Evolutionary conservation across 2,113 vertebrate species (phyloP), one percentile per base, ranked within the genome.

Genomic region (Ctenomys sociabilis): DNA sequence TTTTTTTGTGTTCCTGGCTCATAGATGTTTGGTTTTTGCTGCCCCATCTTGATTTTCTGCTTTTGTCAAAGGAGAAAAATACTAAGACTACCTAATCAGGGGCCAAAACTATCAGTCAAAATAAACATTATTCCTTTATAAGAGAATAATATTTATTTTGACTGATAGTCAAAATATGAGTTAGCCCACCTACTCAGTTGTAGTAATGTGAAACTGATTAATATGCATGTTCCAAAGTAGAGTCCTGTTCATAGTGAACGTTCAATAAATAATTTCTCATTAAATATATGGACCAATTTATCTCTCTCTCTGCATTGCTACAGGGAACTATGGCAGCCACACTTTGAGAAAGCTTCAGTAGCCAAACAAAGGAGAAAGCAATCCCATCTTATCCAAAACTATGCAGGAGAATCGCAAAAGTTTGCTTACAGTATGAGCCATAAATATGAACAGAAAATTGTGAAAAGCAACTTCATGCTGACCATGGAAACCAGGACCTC

Each of bases 401-500:
- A 54, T 75, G 3, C 17, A 68, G 49, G 83, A 24, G 19, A 95
- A 35, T 59, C 61, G 61, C 45, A 54, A 61, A 83, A 86, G 30
- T 57, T 11, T 37, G 54, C 43, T 68, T 68, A 9, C 9, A 54
- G 22, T 6, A 54, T 11, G 13, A 6, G 26, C 88, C 63, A 84
- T 43, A 78, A 35, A 70, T 35, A 88, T 37, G 1, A 52, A 66
- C 11, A 14, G 28, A 3, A 72, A 75, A 78, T 30, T 14, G 5
- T n/a, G 26, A 80, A 84, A 85, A 90, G 54, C 1, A 40, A 88
- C 54, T 92, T n/a, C 57, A 73, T 35, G 68, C 26, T 81, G 52
- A 59, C 45, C 59, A 95, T 64, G n/a, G 64, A 95, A 93, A 96
- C 30, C 35, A 73, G 54, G 80, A 54, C 22, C 17, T 80, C 78